Evolutionary conservation across 2,797 vertebrate genomes (phyloP).

Genomic region (Pseudochirops cupreus): DNA sequence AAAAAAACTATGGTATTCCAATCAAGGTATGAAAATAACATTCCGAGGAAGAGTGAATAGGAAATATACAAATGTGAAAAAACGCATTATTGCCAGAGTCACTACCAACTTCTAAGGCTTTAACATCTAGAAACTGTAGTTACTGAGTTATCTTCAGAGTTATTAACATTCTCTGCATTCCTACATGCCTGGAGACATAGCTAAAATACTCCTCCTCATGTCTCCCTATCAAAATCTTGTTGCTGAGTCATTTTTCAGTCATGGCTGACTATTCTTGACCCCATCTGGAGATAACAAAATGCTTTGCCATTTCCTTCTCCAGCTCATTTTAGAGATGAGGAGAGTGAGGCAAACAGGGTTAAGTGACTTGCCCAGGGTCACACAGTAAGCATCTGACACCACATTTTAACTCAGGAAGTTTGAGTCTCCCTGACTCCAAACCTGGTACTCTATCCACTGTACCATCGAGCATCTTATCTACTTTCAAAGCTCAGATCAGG

Average conservation of each 20-base stretch:
- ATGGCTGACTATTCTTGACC: background rate
- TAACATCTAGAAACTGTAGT: background rate
- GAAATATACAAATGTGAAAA: constrained; percentile 36
- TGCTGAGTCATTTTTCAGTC: background rate
- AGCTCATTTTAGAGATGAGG: background rate
- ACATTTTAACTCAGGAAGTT: background rate
- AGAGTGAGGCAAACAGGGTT: background rate
- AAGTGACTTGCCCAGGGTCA: background rate
- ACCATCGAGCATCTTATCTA: background rate
- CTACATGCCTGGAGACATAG: background rate
- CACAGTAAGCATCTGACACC: background rate
- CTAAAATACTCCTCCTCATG: background rate
- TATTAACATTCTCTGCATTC: background rate
- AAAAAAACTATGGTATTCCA: background rate
- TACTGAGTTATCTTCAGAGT: background rate
- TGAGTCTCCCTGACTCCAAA: background rate
- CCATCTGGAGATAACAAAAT: background rate
- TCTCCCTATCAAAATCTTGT: background rate
- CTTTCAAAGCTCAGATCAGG: background rate
- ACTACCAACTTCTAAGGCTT: constrained; percentile 33
- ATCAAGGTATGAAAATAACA: constrained; percentile 18
- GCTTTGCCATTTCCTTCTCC: background rate
- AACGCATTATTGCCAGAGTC: constrained; percentile 27
- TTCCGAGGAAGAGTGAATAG: constrained; percentile 20
- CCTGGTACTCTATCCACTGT: background rate